These are phyloP conservation scores for Chaetorhynchus papuensis DNA, from an alignment of 2,113 vertebrate species.

Conservation along the genomic window DNA sequence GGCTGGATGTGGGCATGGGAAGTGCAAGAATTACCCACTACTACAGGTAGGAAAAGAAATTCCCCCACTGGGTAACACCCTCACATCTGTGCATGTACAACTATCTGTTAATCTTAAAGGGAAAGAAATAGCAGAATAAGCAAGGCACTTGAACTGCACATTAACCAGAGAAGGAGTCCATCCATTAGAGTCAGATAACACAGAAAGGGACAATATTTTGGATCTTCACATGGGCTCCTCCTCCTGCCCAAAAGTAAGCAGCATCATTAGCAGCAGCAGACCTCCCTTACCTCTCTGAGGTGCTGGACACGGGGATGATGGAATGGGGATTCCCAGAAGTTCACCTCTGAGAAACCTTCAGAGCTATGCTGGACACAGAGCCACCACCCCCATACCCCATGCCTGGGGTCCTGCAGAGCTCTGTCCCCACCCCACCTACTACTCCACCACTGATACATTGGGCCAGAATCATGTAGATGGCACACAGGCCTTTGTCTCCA, in stretches of 20 bases:
- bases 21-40: neutral
- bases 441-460: neutral
- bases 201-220: neutral
- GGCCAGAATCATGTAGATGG: neutral
- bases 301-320: neutral
- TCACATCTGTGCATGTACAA: neutral
- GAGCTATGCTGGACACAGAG: neutral
- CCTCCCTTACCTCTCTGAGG: neutral
- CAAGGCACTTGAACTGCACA: neutral
- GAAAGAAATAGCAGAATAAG: neutral
- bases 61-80: neutral
- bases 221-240: neutral
- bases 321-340: neutral
- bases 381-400: accelerated
- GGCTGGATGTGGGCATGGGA: neutral
- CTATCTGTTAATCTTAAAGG: neutral
- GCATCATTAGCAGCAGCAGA: neutral
- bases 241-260: neutral
- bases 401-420: neutral
- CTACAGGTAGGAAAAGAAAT: neutral
- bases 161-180: neutral
- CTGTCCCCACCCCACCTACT: neutral
- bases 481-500: neutral
- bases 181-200: neutral
- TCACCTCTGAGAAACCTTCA: neutral